Evolutionary conservation across 2,888 invertebrate species (phyloP), one percentile per base, ranked within the genome.

Genomic region (Galeruca laticollis): DNA sequence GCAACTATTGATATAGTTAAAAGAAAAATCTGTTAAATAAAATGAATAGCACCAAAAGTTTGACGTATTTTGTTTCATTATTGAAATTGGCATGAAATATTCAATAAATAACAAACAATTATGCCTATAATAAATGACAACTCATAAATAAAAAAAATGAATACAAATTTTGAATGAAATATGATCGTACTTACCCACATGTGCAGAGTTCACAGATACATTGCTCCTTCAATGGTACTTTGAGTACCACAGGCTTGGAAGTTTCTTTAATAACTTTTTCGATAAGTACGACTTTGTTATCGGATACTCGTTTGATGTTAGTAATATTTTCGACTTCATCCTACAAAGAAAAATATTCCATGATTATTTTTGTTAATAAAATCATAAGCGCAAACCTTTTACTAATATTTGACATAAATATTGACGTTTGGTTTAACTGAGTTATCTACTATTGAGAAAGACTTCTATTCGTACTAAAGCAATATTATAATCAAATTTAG

Each of bases 171-270:
- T 65, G 69, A 59, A 56, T 35, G 33, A 31, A 54, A 54, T 21
- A 13, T 21, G 18, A 15, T 2, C 20, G 56, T 60, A 90, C 94
- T 92, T 86, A 95, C 95, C 95, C 95, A 87, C 95, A 95, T 81
- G 94, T 95, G 85, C 95, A 95, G 74, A 95, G 91, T 87, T 95
- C 94, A 84, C 95, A 95, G 81, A 95, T 94, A 84, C 95, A 95
- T 85, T 94, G 93, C 82, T 95, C 95, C 82, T 92, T 93, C 75
- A 87, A 82, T 9, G 85, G 84, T 2, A 86, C 86, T 77, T 86
- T 85, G 51, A 84, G 82, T 68, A 84, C 79, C 33, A 84, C 76
- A 52, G 83, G 84, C 61, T 85, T 80, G 61, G 85, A 81, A 2
- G 81, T 78, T 66, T 86, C 85, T 75, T 82, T 85, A 20, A 86